These are phyloP conservation scores for Eubucco bourcierii DNA, from an alignment of 2,113 vertebrate genomes.

Conservation along the genomic window DNA sequence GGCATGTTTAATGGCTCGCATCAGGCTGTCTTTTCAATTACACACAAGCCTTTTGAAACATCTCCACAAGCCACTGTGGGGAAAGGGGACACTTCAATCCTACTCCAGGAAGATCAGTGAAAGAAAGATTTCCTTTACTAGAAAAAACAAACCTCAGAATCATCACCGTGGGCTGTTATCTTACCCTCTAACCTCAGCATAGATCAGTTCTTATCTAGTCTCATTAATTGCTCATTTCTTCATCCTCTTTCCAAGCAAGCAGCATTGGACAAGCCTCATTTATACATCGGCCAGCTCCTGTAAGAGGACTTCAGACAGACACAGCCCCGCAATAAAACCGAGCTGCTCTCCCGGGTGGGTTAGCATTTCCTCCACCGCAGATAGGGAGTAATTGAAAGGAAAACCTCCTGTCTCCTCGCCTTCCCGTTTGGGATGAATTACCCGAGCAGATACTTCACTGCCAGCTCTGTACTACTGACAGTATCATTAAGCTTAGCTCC, in stretches of 20 bases:
- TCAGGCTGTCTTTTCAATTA: conserved; percentile 39
- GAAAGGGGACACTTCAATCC: neutral
- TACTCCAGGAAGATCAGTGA: neutral
- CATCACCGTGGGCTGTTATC: neutral
- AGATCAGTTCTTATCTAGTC: neutral
- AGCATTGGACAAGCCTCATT: neutral
- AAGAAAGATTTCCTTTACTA: neutral
- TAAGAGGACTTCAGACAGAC: neutral
- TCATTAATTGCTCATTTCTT: neutral
- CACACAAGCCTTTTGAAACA: neutral
- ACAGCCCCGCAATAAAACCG: conserved; percentile 34
- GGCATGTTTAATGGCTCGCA: neutral
- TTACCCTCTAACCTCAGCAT: neutral
- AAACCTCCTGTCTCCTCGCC: conserved; percentile 38
- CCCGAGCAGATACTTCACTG: neutral
- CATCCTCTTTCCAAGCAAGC: neutral
- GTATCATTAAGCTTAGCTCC: conserved; percentile 25
- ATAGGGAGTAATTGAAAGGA: conserved; percentile 39
- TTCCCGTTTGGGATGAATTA: conserved; percentile 45
- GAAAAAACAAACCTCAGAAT: neutral
- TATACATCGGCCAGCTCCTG: neutral
- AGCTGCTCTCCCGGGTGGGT: conserved; percentile 15
- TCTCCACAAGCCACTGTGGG: neutral
- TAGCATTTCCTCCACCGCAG: conserved; percentile 31
- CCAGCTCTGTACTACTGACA: conserved; percentile 24